Evolutionary conservation across 2,113 vertebrate genomes (phyloP), one percentile per base, ranked within the genome.

Genomic region (Macrotus californicus): DNA sequence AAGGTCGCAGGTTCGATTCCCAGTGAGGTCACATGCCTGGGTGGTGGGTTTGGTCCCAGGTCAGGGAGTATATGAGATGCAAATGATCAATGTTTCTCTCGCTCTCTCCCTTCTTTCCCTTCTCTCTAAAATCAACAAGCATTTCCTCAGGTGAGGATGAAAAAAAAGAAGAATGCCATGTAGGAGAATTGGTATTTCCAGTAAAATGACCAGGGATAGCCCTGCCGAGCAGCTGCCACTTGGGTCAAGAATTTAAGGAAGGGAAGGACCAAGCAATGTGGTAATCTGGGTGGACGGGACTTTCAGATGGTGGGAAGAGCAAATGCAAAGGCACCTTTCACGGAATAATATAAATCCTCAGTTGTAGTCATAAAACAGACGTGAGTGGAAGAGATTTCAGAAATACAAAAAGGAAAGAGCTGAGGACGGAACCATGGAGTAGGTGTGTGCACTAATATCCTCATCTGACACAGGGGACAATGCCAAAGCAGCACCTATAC

Each of bases 201-300:
- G 2, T 64, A 88, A 75, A 18, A 59, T 48, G 72, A 13, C 18
- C 69, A 88, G 48, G 56, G 50, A 88, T 15, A 46, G 54, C 16
- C 36, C 26, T 69, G 39, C 9, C 54, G 12, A 89, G 2, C 9
- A 87, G 64, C 66, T 43, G 34, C 16, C 48, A 66, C 14, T 72
- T 93, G 36, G 39, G 10, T 72, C 29, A 85, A 92, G 80, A 80
- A 89, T 9, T 91, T 89, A 93, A 84, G 81, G 41, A 61, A 93
- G 52, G 61, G 39, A 81, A 31, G 22, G 48, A 69, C 24, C 11
- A 83, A 79, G 36, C 8, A 52, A 70, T 41, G 39, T 39, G 41
- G 48, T 43, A 34, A 61, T 59, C 31, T 81, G 46, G 18, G 43
- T 77, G 39, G 79, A 75, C 34, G 48, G 22, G 80, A 43, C 15